These are phyloP conservation scores for Ganaspis brasiliensis DNA, from an alignment of 2,888 invertebrate genomes.

Conservation along the genomic window DNA sequence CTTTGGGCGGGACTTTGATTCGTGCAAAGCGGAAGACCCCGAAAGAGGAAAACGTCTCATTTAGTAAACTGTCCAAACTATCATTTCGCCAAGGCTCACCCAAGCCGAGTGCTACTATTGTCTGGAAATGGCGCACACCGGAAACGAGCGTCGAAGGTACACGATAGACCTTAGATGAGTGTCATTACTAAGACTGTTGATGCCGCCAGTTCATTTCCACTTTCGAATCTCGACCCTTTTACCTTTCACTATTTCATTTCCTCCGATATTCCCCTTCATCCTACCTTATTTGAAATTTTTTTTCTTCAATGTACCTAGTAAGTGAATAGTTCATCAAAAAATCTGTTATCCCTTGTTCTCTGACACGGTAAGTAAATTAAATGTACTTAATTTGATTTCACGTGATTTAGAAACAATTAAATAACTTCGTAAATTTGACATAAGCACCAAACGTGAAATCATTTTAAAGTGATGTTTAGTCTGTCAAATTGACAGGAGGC, in stretches of 20 bases:
- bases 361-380: too few species aligned
- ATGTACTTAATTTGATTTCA: too few species aligned
- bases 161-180: slow-evolving; percentile 48
- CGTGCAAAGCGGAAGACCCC: not conserved
- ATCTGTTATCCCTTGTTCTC: too few species aligned
- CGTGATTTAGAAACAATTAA: too few species aligned
- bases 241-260: slow-evolving; percentile 25
- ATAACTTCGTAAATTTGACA: too few species aligned
- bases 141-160: slow-evolving; percentile 47
- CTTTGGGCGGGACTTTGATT: slow-evolving; percentile 23
- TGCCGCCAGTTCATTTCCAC: slow-evolving; percentile 57
- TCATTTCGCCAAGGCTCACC: slow-evolving; percentile 65
- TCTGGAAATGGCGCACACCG: slow-evolving; percentile 71
- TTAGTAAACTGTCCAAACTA: slow-evolving; percentile 74
- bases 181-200: slow-evolving; percentile 59
- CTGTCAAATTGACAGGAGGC: too few species aligned
- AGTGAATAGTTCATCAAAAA: not conserved
- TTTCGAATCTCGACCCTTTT: slow-evolving; percentile 36
- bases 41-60: slow-evolving; percentile 65
- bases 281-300: not conserved
- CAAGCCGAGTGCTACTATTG: slow-evolving; percentile 73
- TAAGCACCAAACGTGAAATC: too few species aligned
- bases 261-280: not conserved
- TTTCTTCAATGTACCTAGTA: not conserved
- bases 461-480: too few species aligned